phyloP scores from a whole-genome alignment of 1,140 invertebrate genomes.

The Aphelenchoides avenae region DNA sequence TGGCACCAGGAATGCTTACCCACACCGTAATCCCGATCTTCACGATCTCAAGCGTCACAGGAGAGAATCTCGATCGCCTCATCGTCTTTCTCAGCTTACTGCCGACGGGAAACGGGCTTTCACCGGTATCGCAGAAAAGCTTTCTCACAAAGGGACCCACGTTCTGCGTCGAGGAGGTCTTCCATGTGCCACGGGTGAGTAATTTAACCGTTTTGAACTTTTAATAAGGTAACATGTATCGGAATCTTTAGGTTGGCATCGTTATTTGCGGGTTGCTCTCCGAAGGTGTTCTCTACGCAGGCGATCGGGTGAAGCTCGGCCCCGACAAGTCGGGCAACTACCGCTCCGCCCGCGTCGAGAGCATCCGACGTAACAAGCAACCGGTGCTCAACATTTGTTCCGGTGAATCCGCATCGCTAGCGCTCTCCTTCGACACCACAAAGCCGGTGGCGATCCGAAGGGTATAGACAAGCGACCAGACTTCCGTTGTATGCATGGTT shows the following conservation, averaged over 20 bases:
- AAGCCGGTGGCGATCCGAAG: neutral
- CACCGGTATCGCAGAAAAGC: neutral
- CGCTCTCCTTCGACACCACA: constrained; percentile 24
- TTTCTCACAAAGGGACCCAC: too few relatives aligned
- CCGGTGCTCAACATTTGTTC: constrained; percentile 68
- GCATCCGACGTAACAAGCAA: constrained; percentile 51
- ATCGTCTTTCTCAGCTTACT: constrained; percentile 74
- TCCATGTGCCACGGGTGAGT: constrained; percentile 68
- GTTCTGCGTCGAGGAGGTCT: constrained; percentile 89
- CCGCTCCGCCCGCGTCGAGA: constrained; percentile 40
- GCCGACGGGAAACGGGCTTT: constrained; percentile 58
- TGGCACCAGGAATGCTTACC: constrained; percentile 42
- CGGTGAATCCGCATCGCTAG: constrained; percentile 74
- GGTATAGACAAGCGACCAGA: too few relatives aligned
- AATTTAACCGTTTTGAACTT: neutral
- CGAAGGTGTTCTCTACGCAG: constrained; percentile 79
- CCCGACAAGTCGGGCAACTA: constrained; percentile 60
- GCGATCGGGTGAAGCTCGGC: constrained; percentile 72
- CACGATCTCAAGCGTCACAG: constrained; percentile 87
- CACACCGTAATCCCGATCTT: constrained; percentile 77
- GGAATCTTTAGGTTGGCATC: constrained; percentile 59
- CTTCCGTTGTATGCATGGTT: too few relatives aligned
- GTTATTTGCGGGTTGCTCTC: constrained; percentile 78
- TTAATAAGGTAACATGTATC: constrained; percentile 12
- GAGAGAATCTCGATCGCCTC: constrained; percentile 70